A percentile compares a stretch with the other conserved stretches of the same genome.
These are phyloP conservation scores for Sinocyclocheilus anophthalmus DNA, from an alignment of 2,113 vertebrate species.

Conservation along the genomic window DNA sequence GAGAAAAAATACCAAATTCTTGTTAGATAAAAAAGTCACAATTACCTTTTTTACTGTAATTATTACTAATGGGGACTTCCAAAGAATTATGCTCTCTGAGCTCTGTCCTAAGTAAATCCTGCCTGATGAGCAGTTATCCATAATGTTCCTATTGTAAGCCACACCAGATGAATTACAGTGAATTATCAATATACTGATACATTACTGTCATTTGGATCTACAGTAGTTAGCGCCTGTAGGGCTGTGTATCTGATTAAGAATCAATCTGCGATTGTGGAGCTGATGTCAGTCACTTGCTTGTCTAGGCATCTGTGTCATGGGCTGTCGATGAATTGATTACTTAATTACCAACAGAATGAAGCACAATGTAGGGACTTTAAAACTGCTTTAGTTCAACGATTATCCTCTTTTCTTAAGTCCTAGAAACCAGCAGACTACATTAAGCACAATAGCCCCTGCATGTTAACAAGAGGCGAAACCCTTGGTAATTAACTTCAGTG, in stretches of 20 bases:
- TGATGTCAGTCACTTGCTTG: not conserved
- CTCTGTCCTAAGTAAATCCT: too few relatives aligned
- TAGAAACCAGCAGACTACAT: not conserved
- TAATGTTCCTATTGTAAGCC: conserved; percentile 2
- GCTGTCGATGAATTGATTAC: conserved; percentile 14
- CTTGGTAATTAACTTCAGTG: not conserved
- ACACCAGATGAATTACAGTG: not conserved
- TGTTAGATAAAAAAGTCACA: too few relatives aligned
- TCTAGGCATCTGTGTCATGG: not conserved
- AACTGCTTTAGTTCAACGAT: not conserved
- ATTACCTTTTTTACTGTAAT: too few relatives aligned
- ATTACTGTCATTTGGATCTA: not conserved
- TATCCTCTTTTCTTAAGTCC: not conserved
- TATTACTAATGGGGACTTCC: too few relatives aligned
- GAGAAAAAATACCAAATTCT: too few relatives aligned
- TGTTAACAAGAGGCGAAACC: not conserved
- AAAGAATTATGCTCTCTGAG: too few relatives aligned
- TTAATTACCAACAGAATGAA: conserved; percentile 10
- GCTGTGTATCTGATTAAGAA: not conserved
- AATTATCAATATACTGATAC: conserved; percentile 19
- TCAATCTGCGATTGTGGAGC: not conserved
- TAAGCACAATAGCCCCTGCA: not conserved
- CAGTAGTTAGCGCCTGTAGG: not conserved
- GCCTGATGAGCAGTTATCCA: not conserved
- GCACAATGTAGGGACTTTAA: not conserved